phyloP scores from a whole-genome alignment of 1,140 invertebrate genomes.

The Magallana angulata region DNA sequence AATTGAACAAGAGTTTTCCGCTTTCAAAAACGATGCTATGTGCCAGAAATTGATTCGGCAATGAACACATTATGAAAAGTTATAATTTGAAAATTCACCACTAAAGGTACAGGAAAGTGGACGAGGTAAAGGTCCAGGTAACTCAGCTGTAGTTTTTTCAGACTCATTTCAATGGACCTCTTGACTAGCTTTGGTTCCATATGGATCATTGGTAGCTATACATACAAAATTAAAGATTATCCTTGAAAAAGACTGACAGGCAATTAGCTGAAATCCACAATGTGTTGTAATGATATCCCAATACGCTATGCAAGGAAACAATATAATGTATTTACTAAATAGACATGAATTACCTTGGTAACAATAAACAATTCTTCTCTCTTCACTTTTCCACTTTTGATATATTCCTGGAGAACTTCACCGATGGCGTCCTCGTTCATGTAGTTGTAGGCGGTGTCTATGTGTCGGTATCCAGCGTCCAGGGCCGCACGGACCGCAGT shows the following conservation, averaged over 20 bases:
- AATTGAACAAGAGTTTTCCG: neutral
- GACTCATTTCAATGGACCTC: conserved; percentile 7
- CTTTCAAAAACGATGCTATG: neutral
- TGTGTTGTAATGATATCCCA: too few relatives aligned
- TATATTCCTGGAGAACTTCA: conserved; percentile 61
- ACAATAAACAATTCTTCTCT: conserved; percentile 66
- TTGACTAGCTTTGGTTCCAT: conserved; percentile 9
- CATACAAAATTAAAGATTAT: neutral
- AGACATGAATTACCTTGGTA: conserved; percentile 59
- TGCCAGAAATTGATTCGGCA: neutral
- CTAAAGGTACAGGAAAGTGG: neutral
- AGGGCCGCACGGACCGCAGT: conserved; percentile 56
- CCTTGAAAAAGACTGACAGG: too few relatives aligned
- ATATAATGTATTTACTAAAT: too few relatives aligned
- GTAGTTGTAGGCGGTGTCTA: conserved; percentile 65
- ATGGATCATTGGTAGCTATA: neutral
- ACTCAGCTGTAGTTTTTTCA: neutral
- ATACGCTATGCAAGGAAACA: too few relatives aligned
- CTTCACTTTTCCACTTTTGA: conserved; percentile 55
- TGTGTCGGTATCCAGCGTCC: conserved; percentile 65
- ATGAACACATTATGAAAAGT: neutral
- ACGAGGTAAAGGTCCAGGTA: conserved; percentile 11
- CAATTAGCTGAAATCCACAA: too few relatives aligned
- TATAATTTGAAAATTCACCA: neutral
- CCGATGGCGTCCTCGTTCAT: conserved; percentile 64